Conservation (phyloP, 1,140 invertebrate species). For the Drosophila pseudoobscura region DNA sequence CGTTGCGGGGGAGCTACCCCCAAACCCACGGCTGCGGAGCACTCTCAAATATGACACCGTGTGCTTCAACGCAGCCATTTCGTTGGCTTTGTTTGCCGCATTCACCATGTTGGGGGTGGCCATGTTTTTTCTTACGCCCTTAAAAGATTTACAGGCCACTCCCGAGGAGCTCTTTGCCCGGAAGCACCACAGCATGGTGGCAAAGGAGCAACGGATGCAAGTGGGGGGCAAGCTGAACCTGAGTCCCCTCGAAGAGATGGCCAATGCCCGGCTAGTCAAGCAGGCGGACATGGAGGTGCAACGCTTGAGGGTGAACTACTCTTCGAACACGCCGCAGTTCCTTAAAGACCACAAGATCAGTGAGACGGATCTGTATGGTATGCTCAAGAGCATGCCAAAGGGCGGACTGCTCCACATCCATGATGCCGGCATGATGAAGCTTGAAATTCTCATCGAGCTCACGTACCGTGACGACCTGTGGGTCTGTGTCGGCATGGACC, state of each 20-base stretch:
- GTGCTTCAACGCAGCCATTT: conserved; percentile 4
- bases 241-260: conserved; percentile 38
- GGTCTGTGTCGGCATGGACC: conserved; percentile 50
- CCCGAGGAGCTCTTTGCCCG: conserved; percentile 18
- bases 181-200: conserved; percentile 3
- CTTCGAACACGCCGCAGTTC: conserved; percentile 85
- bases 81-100: conserved; percentile 4
- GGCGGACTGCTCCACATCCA: conserved; percentile 90
- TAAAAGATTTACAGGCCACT: background rate
- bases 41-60: background rate
- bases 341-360: conserved; percentile 86
- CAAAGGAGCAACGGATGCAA: conserved; percentile 27
- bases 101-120: conserved; percentile 30
- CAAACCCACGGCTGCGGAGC: too few species aligned
- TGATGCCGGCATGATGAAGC: conserved; percentile 86
- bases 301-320: conserved; percentile 44
- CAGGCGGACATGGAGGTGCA: conserved; percentile 33
- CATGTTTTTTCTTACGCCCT: too few species aligned
- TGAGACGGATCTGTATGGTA: conserved; percentile 87
- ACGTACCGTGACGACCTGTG: conserved; percentile 39
- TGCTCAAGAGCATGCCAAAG: conserved; percentile 88
- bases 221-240: conserved; percentile 45
- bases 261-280: conserved; percentile 38
- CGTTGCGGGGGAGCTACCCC: too few species aligned
- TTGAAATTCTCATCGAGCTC: conserved; percentile 84